Base-by-base conservation (phyloP, 2,113 vertebrate genomes). In the Gavia stellata region DNA sequence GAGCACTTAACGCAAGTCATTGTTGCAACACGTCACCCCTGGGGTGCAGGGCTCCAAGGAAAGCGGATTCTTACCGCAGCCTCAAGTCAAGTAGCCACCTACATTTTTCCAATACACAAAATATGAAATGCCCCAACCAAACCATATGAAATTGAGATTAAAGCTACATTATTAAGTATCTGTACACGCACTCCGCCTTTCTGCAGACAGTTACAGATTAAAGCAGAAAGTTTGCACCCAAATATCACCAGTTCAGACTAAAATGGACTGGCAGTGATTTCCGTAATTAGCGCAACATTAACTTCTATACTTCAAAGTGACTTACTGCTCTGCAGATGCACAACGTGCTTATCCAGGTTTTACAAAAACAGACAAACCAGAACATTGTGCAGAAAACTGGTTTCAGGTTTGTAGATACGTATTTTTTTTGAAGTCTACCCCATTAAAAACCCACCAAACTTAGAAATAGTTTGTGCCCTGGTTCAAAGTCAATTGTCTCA, bases 221-320 rank as follows among this genome's bases (percentile, higher is more conserved):
- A 79, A 91, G 93, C 63, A 67, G 61, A 89, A 66, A 90, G 74
- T 73, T 3, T 90, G 85, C 93, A 55, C 77, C 78, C 86, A 91
- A 66, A 67, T 55, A 61, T 72, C 77, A 96, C 92, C 86, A 94
- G 71, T 82, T 81, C 81, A 88, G 90, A 92, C 63, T 81, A 87
- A 88, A 94, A 78, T 4, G 38, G 73, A 81, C 96, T 80, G 97
- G 97, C 98, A 98, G 97, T 86, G 91, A 97, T 95, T 91, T 95
- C 94, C 89, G 61, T 44, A 85, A 62, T 77, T 90, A 97, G 94
- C 98, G 96, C 97, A 98, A 94, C 77, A 71, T 92, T 90, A 93
- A 88, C 93, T 94, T 86, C 70, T 92, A 56, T 12, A 93, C 67
- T 80, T 81, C 93, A 65, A 97, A 94, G 79, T 74, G 72, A 96